Evolutionary conservation across 2,888 invertebrate genomes (phyloP).

Genomic region (Sminthurides aquaticus): DNA sequence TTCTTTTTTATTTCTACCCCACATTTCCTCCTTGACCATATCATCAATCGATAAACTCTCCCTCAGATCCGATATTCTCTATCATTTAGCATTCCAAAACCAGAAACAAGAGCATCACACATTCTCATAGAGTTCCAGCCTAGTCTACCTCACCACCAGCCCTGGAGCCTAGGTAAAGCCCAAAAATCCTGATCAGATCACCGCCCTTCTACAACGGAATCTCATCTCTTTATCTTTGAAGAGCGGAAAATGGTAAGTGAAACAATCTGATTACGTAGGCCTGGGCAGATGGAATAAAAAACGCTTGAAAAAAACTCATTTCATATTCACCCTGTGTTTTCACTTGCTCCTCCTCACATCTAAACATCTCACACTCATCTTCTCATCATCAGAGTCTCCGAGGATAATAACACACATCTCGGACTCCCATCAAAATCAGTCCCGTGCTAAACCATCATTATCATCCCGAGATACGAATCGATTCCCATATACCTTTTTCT

Average conservation of each 20-base stretch:
- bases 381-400: neutral
- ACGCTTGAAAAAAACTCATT: slow-evolving; percentile 4
- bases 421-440: neutral
- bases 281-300: neutral
- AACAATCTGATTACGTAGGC: slow-evolving; percentile 1
- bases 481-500: no score
- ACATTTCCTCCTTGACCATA: neutral
- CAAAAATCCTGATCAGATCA: no score
- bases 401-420: neutral
- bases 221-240: neutral
- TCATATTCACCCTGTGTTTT: neutral
- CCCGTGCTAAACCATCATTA: neutral
- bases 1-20: neutral
- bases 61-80: no score
- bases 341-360: neutral
- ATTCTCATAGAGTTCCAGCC: no score
- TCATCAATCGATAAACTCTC: no score
- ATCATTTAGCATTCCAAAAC: no score
- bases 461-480: neutral
- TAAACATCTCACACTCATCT: neutral
- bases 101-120: no score
- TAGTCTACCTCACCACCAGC: no score
- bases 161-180: no score
- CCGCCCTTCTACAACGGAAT: no score
- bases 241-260: slow-evolving; percentile 1